A percentile compares a stretch with the other conserved stretches of the same genome.
Evolutionary conservation across 2,888 invertebrate genomes (phyloP).

Genomic region (Pristionchus fissidentatus): DNA sequence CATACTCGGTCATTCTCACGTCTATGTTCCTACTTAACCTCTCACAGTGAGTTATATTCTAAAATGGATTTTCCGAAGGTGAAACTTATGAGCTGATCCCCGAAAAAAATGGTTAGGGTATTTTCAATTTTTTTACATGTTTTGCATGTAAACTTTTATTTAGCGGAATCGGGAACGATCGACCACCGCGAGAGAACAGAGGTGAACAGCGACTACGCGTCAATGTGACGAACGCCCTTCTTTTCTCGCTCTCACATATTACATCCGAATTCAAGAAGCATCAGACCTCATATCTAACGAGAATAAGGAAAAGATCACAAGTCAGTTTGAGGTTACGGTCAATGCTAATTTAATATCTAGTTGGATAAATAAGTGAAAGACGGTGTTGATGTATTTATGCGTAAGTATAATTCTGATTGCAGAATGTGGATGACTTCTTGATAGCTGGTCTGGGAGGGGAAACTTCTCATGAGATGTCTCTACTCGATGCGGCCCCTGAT

Average conservation of each 20-base stretch:
- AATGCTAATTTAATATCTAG: neutral
- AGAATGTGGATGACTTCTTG: conserved; percentile 48
- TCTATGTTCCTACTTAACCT: no score
- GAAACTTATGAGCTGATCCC: neutral
- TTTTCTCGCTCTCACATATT: conserved; percentile 89
- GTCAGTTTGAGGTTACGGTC: neutral
- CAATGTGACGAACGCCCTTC: conserved; percentile 89
- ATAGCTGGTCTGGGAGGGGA: conserved; percentile 40
- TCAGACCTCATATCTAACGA: conserved; percentile 39
- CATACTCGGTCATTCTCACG: no score
- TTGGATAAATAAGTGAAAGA: no score
- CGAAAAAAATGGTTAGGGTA: neutral
- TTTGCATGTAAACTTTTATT: no score
- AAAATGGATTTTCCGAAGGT: no score
- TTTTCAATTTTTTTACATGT: no score
- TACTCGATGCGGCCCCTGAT: conserved; percentile 51
- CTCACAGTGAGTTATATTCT: no score
- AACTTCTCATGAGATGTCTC: conserved; percentile 16
- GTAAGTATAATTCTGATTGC: neutral
- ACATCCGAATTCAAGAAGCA: conserved; percentile 83
- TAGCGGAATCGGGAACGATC: conserved; percentile 66
- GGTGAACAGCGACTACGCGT: conserved; percentile 79
- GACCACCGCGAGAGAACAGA: conserved; percentile 53
- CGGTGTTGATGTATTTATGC: no score
- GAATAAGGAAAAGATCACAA: conserved; percentile 45